phyloP scores from a whole-genome alignment of 2,888 invertebrate species.

The Eupithecia dodoneata region DNA sequence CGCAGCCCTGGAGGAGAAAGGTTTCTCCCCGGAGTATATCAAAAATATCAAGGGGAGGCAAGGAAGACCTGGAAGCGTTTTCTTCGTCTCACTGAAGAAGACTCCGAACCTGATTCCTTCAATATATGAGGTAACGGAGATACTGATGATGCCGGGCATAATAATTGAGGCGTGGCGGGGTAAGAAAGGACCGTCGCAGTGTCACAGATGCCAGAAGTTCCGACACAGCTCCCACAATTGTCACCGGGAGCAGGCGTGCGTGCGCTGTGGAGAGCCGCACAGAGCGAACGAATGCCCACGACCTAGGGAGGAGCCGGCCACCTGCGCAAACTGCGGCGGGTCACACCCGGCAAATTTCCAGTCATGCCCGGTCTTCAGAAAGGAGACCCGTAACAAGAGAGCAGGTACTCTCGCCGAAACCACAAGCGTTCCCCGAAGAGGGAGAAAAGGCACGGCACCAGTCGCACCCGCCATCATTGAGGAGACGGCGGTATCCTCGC shows the following conservation, averaged over 20 bases:
- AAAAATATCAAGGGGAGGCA: no score
- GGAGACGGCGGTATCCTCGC: background rate
- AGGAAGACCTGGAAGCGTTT: no score
- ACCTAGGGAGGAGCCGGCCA: background rate
- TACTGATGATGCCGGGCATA: conserved; percentile 44
- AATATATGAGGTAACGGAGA: conserved; percentile 36
- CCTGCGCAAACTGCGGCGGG: background rate
- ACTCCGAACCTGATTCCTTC: conserved; percentile 28
- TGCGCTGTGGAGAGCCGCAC: background rate
- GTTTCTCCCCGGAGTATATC: no score
- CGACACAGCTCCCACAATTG: background rate
- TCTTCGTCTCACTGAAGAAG: background rate
- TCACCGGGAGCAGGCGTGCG: background rate
- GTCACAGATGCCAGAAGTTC: background rate
- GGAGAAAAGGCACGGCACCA: background rate
- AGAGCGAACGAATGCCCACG: background rate
- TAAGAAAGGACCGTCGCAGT: background rate
- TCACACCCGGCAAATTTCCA: background rate
- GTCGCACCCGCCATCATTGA: background rate
- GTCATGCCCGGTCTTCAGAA: no score
- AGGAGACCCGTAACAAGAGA: conserved; percentile 15
- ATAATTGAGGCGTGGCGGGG: background rate
- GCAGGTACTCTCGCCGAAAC: conserved; percentile 30
- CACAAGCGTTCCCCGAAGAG: background rate
- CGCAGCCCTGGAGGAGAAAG: no score